phyloP scores from a whole-genome alignment of 1,140 invertebrate genomes.

The Wasmannia auropunctata region DNA sequence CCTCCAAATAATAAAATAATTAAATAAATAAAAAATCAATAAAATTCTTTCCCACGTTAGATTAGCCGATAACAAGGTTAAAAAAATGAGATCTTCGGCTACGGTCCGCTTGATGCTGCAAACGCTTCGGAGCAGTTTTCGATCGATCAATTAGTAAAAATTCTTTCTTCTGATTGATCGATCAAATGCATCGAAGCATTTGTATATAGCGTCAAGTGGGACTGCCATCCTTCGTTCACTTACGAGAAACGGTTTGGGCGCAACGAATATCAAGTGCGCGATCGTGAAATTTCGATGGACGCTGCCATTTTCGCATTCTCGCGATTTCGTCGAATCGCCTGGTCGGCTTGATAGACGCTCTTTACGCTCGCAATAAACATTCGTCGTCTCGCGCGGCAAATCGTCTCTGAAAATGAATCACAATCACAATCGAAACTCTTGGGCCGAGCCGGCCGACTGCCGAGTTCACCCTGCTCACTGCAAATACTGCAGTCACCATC shows the following conservation, averaged over 20 bases:
- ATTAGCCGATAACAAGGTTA: no score
- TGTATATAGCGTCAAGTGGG: no score
- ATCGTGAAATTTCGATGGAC: not conserved
- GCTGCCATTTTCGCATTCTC: not conserved
- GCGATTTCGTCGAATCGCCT: not conserved
- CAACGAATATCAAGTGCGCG: not conserved
- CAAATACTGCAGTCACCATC: slow-evolving; percentile 2
- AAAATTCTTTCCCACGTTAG: no score
- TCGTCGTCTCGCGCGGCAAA: not conserved
- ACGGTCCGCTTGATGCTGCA: no score
- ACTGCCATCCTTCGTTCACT: no score
- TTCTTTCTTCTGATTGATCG: no score
- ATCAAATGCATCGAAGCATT: no score
- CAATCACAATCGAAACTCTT: not conserved
- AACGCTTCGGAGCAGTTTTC: no score
- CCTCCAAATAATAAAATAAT: not conserved
- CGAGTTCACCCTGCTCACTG: not conserved
- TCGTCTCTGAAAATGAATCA: not conserved
- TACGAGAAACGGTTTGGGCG: not conserved
- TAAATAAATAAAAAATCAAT: no score
- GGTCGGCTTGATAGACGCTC: not conserved
- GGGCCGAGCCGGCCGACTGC: no score
- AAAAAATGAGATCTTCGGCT: no score
- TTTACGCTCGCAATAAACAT: slow-evolving; percentile 17
- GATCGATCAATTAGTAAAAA: no score